A percentile compares a stretch with the other conserved stretches of the same genome.
phyloP scores from a whole-genome alignment of 2,888 invertebrate species.

The Nomada fabriciana region DNA sequence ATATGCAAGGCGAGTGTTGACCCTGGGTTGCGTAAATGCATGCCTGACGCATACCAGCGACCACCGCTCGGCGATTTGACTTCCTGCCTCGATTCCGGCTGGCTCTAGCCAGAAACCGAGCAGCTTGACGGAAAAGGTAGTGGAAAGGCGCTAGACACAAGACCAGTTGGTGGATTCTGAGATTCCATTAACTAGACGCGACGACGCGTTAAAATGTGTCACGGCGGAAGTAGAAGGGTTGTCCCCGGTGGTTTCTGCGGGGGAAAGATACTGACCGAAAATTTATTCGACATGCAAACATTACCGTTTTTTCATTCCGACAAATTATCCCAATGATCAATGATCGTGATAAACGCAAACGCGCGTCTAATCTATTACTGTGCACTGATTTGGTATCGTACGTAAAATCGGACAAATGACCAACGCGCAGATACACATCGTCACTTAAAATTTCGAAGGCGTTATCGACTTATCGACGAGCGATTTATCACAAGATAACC shows the following conservation, averaged over 20 bases:
- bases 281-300: too few relatives aligned
- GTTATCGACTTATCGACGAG: slow-evolving; percentile 22
- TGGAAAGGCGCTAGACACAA: slow-evolving; percentile 24
- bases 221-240: slow-evolving; percentile 13
- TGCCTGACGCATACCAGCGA: slow-evolving; percentile 44
- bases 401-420: not conserved
- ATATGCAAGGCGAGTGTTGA: slow-evolving; percentile 75
- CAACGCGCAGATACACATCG: not conserved
- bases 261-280: not conserved
- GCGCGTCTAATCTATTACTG: too few relatives aligned
- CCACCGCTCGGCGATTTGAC: slow-evolving; percentile 41
- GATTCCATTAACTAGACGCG: slow-evolving; percentile 21
- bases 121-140: slow-evolving; percentile 39
- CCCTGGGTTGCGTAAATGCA: slow-evolving; percentile 74
- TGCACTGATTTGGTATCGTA: too few relatives aligned
- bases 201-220: slow-evolving; percentile 7
- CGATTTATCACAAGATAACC: slow-evolving; percentile 43
- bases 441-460: not conserved
- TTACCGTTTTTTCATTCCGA: too few relatives aligned
- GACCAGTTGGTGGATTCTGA: slow-evolving; percentile 26
- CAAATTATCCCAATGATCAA: too few relatives aligned
- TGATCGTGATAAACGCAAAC: too few relatives aligned
- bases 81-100: slow-evolving; percentile 50
- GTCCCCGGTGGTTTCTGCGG: not conserved
- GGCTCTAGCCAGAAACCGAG: not conserved